These are phyloP conservation scores for Myotis findleyi DNA, from an alignment of 2,797 vertebrate species.

Conservation along the genomic window DNA sequence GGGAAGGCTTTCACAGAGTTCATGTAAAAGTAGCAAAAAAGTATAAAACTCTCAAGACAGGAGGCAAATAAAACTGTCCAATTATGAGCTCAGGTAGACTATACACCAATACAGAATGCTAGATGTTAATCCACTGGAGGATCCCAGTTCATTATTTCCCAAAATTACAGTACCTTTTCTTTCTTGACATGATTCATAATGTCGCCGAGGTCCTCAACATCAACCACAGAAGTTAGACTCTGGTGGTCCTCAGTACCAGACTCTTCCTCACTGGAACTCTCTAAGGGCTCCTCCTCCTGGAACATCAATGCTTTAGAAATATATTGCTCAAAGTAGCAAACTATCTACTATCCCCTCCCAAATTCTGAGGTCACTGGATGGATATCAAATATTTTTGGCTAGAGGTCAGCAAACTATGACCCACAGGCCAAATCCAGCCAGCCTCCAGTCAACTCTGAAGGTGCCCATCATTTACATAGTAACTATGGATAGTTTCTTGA, in stretches of 20 bases:
- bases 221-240: slow-evolving; percentile 86
- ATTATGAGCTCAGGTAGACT: not conserved
- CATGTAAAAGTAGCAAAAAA: not conserved
- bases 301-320: slow-evolving; percentile 17
- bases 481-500: not conserved
- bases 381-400: not conserved
- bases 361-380: not conserved
- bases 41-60: not conserved
- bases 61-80: not conserved
- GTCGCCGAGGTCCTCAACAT: slow-evolving; percentile 94
- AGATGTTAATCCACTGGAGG: not conserved
- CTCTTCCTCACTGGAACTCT: slow-evolving; percentile 92
- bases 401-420: not conserved
- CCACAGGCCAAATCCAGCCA: not conserved
- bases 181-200: slow-evolving; percentile 90
- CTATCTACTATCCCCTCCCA: not conserved
- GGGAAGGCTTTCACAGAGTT: not conserved
- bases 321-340: not conserved
- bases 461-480: not conserved
- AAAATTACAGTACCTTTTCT: slow-evolving; percentile 90
- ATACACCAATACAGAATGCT: not conserved
- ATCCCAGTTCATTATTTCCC: not conserved
- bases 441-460: not conserved
- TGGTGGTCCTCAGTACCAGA: slow-evolving; percentile 80
- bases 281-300: slow-evolving; percentile 85